These are phyloP conservation scores for Denticeps clupeoides DNA, from an alignment of 2,797 vertebrate genomes.

Conservation along the genomic window DNA sequence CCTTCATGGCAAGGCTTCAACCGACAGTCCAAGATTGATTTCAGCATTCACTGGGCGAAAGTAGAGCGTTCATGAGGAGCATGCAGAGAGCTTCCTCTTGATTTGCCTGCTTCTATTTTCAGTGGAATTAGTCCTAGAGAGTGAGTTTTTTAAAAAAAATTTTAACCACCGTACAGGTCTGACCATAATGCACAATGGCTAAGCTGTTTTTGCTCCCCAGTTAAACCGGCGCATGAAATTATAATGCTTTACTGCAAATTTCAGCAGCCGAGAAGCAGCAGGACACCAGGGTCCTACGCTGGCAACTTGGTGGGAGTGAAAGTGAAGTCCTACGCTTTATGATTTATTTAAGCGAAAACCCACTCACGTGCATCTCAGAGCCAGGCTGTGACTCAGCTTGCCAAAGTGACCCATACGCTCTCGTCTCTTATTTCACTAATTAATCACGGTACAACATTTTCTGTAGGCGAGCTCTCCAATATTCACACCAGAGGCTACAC, in stretches of 20 bases:
- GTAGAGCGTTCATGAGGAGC: conserved; percentile 89
- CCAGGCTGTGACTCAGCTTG: too few species aligned
- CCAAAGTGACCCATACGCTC: too few species aligned
- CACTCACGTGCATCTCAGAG: conserved; percentile 11
- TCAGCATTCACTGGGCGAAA: conserved; percentile 84
- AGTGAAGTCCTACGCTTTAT: too few species aligned
- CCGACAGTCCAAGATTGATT: conserved; percentile 73
- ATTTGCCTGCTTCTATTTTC: conserved; percentile 39
- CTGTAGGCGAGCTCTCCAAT: conserved; percentile 34
- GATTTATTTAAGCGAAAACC: too few species aligned
- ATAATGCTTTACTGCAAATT: too few species aligned
- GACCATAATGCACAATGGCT: conserved; percentile 45
- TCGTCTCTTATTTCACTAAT: conserved; percentile 53
- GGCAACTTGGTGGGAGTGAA: too few species aligned
- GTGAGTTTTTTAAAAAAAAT: conserved; percentile 27
- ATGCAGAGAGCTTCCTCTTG: conserved; percentile 70
- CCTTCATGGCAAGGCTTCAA: conserved; percentile 73
- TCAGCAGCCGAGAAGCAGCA: too few species aligned
- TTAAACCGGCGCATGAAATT: too few species aligned
- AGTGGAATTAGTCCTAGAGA: conserved; percentile 44
- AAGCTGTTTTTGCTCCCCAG: too few species aligned
- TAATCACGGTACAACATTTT: conserved; percentile 36
- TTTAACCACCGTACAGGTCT: conserved; percentile 33
- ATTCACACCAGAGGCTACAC: conserved; percentile 27
- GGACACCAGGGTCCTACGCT: too few species aligned